Evolutionary conservation across 1,140 invertebrate genomes (phyloP), one percentile per base, ranked within the genome.

Genomic region (Drosophila persimilis): DNA sequence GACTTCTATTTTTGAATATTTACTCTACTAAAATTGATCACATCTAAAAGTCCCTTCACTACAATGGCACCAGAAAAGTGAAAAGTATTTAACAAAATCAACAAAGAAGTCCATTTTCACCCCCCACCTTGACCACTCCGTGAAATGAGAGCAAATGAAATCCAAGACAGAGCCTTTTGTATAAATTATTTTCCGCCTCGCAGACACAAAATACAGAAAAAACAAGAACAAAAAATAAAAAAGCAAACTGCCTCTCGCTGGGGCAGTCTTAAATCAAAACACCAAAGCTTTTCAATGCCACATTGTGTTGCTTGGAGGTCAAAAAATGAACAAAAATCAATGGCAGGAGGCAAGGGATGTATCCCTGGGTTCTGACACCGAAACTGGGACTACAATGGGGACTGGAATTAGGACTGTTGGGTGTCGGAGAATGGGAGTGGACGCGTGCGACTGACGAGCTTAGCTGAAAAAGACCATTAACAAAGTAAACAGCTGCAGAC

Each of bases 391-490:
- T 58, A 15, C 5, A 39, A 39, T 15, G 39, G 8, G 54, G 45
- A 45, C 9, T 35, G 31, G 3, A 35, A 35, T 9, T 35, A 11
- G 31, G 3, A 35, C 31, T 35, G 4, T 26, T 0, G 31, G 31
- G 9, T 35, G 9, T 11, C 11, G 31, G 9, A 31, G 48, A 17
- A 20, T 26, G 24, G 50, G 24, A 5, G 24, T 26, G 24, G 24
- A 62, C 62, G 78, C 73, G 58, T 77, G 78, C 79, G 61, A 52
- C 83, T 70, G 74, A 60, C 70, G 76, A 64, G 75, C 83, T 88
- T 67, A 86, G 78, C 83, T 88, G 83, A 72, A 86, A 86, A 86
- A 86, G 83, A 88, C 83, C 83, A 86, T 86, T 86, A 86, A 86
- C 83, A 88, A 83, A 86, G 83, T 88, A 86, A 86, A 86, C 83